Base-by-base conservation (phyloP, 2,797 vertebrate genomes). In the Schizothorax lantsangensis region DNA sequence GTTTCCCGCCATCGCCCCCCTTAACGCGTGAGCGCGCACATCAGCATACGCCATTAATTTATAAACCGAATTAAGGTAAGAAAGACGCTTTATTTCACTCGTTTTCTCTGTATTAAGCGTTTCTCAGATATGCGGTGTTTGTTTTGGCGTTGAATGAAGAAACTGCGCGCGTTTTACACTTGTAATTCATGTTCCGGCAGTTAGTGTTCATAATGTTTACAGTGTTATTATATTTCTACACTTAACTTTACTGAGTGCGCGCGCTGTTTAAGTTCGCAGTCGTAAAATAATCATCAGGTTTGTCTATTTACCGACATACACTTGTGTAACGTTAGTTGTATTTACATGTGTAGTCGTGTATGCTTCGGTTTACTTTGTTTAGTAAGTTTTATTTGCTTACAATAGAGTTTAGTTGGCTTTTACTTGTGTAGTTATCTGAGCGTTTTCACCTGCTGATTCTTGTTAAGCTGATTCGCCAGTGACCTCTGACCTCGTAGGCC, bases 61-160 rank as follows among this genome's bases (percentile, higher is more conserved):
- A 85, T 79, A 85, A 85, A 80, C 49, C n/a, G 26, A 71, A 80
- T 21, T 59, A 79, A 85, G 84, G 84, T 85, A 85, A 80, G 66
- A 33, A 85, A n/a, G 9, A 15, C 7, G 26, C 12, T 47, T 85
- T n/a, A 71, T 71, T 79, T 23, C 2, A 2, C 1, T 47, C 23
- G 2, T 54, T 4, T 4, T 36, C 12, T 26, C 1, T 15, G 5
- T 23, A 5, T 69, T 2, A 38, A 38, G 30, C 0, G 1, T n/a
- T 38, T 19, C 10, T 38, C 11, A 54, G 33, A 38, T 43, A 8
- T 1, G 9, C 2, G n/a, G 49, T 12, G 10, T 78, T 59, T 9
- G 33, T 57, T 43, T 14, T 5, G 12, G 33, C 3, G 6, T n/a
- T 23, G 15, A 2, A 8, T 5, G 1, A 36, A 33, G 5, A 52